A percentile compares a stretch with the other conserved stretches of the same genome.
phyloP scores from a whole-genome alignment of 1,140 invertebrate species.

The Listronotus oregonensis region DNA sequence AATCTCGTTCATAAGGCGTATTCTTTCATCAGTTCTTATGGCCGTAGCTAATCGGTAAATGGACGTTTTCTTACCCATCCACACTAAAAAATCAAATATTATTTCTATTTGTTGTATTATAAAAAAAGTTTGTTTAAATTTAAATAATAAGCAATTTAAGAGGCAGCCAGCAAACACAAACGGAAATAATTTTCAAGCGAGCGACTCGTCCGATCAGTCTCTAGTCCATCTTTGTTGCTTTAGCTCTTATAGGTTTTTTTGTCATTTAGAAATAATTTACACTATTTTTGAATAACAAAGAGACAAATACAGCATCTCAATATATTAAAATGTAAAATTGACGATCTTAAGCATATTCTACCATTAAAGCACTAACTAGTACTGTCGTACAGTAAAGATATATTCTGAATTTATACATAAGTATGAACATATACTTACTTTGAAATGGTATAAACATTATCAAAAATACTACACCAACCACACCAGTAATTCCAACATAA shows the following conservation, averaged over 20 bases:
- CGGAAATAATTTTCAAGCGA: no score
- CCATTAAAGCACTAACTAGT: no score
- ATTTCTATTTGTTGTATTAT: not conserved
- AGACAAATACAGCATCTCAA: no score
- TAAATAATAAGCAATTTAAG: not conserved
- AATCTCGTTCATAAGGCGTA: slow-evolving; percentile 77
- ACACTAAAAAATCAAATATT: slow-evolving; percentile 25
- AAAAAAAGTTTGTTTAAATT: not conserved
- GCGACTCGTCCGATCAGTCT: no score
- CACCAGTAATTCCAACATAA: slow-evolving; percentile 70
- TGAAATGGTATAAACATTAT: slow-evolving; percentile 83
- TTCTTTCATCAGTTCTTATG: slow-evolving; percentile 68
- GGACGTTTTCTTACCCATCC: slow-evolving; percentile 59
- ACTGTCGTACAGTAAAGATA: no score
- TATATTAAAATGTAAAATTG: no score
- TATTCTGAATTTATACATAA: no score
- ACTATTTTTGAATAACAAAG: no score
- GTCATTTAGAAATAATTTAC: no score
- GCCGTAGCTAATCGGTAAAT: slow-evolving; percentile 62
- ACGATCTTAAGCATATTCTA: no score
- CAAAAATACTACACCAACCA: slow-evolving; percentile 79
- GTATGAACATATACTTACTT: slow-evolving; percentile 59
- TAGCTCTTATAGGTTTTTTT: no score
- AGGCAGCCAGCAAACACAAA: not conserved
- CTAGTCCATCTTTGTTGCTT: no score